Percentiles rank a stretch among this genome's conserved stretches.
These are phyloP conservation scores for Papilio elwesi DNA, from an alignment of 2,888 invertebrate species.

Conservation along the genomic window DNA sequence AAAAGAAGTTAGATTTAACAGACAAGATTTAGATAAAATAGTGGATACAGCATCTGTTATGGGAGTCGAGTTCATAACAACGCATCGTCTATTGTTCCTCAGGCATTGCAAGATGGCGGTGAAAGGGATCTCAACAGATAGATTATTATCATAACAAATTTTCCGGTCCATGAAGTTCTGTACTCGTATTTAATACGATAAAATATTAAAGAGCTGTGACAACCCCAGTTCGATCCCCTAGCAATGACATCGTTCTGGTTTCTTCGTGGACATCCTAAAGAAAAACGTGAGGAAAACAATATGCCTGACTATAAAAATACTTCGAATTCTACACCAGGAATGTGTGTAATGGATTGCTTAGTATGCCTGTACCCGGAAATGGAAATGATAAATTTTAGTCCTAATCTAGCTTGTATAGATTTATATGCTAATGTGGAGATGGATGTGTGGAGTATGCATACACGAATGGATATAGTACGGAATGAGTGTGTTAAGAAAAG, in stretches of 20 bases:
- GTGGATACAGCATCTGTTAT: slow-evolving; percentile 7
- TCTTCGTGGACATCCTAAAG: neutral
- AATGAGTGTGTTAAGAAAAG: too few relatives aligned
- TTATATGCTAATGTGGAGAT: too few relatives aligned
- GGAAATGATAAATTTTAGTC: neutral
- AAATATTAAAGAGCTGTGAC: too few relatives aligned
- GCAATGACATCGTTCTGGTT: neutral
- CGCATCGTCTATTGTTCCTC: slow-evolving; percentile 16
- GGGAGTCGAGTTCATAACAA: slow-evolving; percentile 17
- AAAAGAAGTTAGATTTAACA: slow-evolving; percentile 2
- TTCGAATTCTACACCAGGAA: neutral
- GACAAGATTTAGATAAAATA: slow-evolving; percentile 11
- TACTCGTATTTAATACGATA: neutral
- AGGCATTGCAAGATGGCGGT: slow-evolving; percentile 22
- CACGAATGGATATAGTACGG: too few relatives aligned
- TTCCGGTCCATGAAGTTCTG: neutral
- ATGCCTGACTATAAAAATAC: slow-evolving; percentile 9
- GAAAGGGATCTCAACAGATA: slow-evolving; percentile 27
- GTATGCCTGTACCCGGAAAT: slow-evolving; percentile 2
- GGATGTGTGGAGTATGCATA: too few relatives aligned
- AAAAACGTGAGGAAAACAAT: slow-evolving; percentile 13
- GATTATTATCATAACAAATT: slow-evolving; percentile 6
- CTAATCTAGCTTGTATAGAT: too few relatives aligned
- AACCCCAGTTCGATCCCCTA: neutral
- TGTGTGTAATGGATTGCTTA: slow-evolving; percentile 6